phyloP scores from a whole-genome alignment of 2,888 invertebrate species.

The Caenorhabditis japonica region DNA sequence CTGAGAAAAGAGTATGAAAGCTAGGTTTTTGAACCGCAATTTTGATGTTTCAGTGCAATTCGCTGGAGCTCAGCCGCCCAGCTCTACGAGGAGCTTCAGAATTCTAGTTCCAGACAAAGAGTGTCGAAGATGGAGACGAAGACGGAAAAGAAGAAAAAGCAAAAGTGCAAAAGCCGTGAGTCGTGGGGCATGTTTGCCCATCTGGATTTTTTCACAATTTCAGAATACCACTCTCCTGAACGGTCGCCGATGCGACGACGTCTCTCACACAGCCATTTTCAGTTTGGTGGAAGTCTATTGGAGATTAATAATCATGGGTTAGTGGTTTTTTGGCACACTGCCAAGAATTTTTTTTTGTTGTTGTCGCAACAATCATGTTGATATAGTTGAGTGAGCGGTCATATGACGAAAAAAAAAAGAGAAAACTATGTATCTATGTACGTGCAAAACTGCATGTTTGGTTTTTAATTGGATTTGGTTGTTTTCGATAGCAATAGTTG shows the following conservation, averaged over 20 bases:
- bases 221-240: slow-evolving; percentile 54
- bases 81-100: slow-evolving; percentile 38
- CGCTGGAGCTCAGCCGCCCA: slow-evolving; percentile 51
- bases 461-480: too few relatives aligned
- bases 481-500: too few relatives aligned
- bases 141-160: neutral
- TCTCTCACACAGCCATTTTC: slow-evolving; percentile 35
- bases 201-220: neutral
- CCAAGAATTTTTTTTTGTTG: too few relatives aligned
- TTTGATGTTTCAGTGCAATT: slow-evolving; percentile 29
- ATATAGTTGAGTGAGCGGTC: too few relatives aligned
- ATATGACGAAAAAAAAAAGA: too few relatives aligned
- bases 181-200: neutral
- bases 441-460: too few relatives aligned
- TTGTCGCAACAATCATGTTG: too few relatives aligned
- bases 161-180: slow-evolving; percentile 43
- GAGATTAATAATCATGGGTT: slow-evolving; percentile 1
- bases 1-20: slow-evolving; percentile 42
- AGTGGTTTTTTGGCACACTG: too few relatives aligned
- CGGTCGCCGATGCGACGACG: slow-evolving; percentile 13
- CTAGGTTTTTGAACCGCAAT: neutral
- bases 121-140: too few relatives aligned
- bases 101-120: neutral
- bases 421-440: too few relatives aligned
- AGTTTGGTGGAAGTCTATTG: slow-evolving; percentile 28